Evolutionary conservation across 1,140 invertebrate species (phyloP), one percentile per base, ranked within the genome.

Genomic region (Zaprionus tsacasi): DNA sequence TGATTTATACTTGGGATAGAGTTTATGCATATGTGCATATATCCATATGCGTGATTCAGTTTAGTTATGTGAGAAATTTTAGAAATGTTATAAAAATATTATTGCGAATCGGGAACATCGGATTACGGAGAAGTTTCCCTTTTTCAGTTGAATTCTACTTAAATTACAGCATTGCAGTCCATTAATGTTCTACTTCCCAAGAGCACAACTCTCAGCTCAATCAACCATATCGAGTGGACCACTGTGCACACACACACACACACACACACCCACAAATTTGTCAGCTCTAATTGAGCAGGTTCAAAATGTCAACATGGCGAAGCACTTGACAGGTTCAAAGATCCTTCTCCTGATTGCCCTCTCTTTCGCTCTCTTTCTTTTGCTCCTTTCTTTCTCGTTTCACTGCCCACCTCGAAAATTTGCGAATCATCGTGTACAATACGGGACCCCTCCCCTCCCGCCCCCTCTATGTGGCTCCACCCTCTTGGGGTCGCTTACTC

Each of bases 401-500:
- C 17, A 3, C 6, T 43, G 15, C 45, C 15, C 45, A 48, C 45
- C 45, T n/a, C 8, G 11, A 21, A 50, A 17, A 25, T 15, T 45
- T n/a, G 40, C 40, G 40, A 45, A 15, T 45, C n/a, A 45, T 45
- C n/a, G 40, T 45, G 7, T 45, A n/a, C 40, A 45, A 45, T 45
- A n/a, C 40, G 40, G 40, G 40, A 45, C 55, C 43, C 21, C 27
- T 12, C 35, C 56, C 13, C 10, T 38, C 12, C 12, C 38, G 3
- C 60, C 52, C 13, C 17, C 45, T 11, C 17, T 27, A 8, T 50
- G 35, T 38, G 35, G n/a, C 38, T 35, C 13, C 11, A 27, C 15
- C 27, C 13, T 36, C 21, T 63, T 17, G n/a, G 36, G 56, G 56
- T 50, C 70, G 72, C 55, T 70, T 75, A 60, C 68, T 54, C 12